Base-by-base conservation (phyloP, 2,797 vertebrate genomes). In the Spondyliosoma cantharus region DNA sequence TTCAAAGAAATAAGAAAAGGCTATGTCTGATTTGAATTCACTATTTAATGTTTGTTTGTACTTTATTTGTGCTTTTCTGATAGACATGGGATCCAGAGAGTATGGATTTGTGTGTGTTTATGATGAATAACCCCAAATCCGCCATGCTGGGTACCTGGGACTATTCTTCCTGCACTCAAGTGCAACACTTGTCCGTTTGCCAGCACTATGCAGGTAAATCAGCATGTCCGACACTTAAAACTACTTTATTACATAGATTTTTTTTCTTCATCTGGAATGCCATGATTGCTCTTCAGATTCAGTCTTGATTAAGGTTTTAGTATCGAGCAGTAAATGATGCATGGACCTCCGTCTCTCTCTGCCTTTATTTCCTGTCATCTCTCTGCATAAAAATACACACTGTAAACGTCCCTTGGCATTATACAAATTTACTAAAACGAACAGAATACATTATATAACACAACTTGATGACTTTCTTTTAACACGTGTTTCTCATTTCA, bases 141-240 rank as follows among this genome's bases (percentile, higher is more conserved):
- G 90, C 92, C 0, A 94, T 97, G 86, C 90, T 96, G 91, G 97
- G 97, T 54, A 96, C 95, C 3, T 99, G 98, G 98, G 97, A 99
- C 92, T 97, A 96, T 83, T 94, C 95, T 69, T 88, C 95, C 79
- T 99, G 98, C 80, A 76, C 87, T 52, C 90, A 96, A 19, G 53
- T 1, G 15, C 94, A 96, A 22, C 83, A 90, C 78, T 7, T 96
- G 77, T 92, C 92, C 64, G 79, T 98, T 74, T 99, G 98, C 90
- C 96, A 99, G 83, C 92, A 94, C 88, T 94, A 94, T 84, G 74
- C 94, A 95, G 96, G 98, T 99, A 75, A 81, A 46, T 52, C 17
- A 74, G 37, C 5, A n/a, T 15, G n/a, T 54, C 43, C 9, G 22
- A 13, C 27, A 16, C 27, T 7, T 17, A 19, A 54, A 11, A 2